Percentiles rank a stretch among this genome's conserved stretches.
These are phyloP conservation scores for Myiopsitta monachus DNA, from an alignment of 2,113 vertebrate genomes.

Conservation along the genomic window DNA sequence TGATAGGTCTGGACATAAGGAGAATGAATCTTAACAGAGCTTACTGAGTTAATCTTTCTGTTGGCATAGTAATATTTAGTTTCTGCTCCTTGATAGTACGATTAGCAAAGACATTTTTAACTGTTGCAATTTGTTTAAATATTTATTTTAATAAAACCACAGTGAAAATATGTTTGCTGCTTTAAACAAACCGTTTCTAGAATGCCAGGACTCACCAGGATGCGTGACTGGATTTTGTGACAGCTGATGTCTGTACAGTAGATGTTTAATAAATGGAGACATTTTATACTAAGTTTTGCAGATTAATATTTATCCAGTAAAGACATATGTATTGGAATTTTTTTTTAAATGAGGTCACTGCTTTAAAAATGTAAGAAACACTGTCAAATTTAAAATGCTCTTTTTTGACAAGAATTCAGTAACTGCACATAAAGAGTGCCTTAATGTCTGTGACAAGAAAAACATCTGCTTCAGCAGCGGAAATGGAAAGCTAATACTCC, in stretches of 20 bases:
- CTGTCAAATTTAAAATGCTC: conserved; percentile 71
- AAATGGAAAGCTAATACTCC: conserved; percentile 54
- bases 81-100: neutral
- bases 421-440: conserved; percentile 54
- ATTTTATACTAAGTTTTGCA: conserved; percentile 59
- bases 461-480: conserved; percentile 43
- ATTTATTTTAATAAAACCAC: conserved; percentile 43
- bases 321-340: conserved; percentile 53
- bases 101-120: conserved; percentile 21
- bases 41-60: neutral
- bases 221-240: conserved; percentile 44
- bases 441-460: conserved; percentile 60
- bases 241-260: conserved; percentile 50
- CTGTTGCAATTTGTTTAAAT: conserved; percentile 20
- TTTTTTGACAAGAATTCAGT: conserved; percentile 60
- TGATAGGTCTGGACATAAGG: neutral
- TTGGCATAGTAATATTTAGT: neutral
- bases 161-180: conserved; percentile 29
- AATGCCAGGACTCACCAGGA: neutral
- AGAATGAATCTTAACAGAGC: neutral
- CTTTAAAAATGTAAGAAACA: conserved; percentile 70
- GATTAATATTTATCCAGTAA: conserved; percentile 60
- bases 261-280: conserved; percentile 58
- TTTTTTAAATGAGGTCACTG: conserved; percentile 57
- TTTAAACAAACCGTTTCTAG: conserved; percentile 27